These are phyloP conservation scores for Rhinopomastus cyanomelas DNA, from an alignment of 2,113 vertebrate species.

Conservation along the genomic window DNA sequence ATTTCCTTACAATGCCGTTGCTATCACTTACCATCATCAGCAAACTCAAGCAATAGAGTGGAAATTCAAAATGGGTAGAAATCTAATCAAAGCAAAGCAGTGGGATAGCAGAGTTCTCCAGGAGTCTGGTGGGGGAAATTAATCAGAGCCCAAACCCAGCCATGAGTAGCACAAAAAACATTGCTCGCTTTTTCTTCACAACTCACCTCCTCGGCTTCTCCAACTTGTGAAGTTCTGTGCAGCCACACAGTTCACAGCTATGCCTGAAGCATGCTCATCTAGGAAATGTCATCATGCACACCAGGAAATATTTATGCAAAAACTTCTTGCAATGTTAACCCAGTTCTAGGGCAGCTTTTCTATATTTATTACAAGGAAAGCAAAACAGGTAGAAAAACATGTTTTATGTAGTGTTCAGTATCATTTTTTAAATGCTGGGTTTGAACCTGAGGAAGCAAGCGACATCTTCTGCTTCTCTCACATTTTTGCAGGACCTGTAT, in stretches of 20 bases:
- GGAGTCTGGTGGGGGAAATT: not conserved
- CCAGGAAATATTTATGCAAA: not conserved
- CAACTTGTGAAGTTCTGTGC: not conserved
- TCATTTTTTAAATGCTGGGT: not conserved
- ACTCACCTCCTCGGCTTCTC: not conserved
- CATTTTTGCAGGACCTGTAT: not conserved
- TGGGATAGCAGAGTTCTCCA: not conserved
- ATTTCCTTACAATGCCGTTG: not conserved
- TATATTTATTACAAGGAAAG: not conserved
- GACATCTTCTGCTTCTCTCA: not conserved
- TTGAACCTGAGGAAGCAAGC: not conserved
- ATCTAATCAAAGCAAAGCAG: not conserved
- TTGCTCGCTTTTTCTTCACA: not conserved
- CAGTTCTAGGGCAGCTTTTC: not conserved
- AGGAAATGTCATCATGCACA: not conserved
- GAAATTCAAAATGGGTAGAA: not conserved
- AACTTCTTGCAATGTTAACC: not conserved
- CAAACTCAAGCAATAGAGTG: not conserved
- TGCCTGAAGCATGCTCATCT: not conserved
- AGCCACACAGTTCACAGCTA: not conserved
- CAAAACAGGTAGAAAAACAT: not conserved
- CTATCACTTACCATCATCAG: accelerated
- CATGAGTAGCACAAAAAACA: not conserved
- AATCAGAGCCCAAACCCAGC: not conserved
- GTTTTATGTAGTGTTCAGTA: not conserved